Base-by-base conservation (phyloP, 2,797 vertebrate species). In the Anomalospiza imberbis region DNA sequence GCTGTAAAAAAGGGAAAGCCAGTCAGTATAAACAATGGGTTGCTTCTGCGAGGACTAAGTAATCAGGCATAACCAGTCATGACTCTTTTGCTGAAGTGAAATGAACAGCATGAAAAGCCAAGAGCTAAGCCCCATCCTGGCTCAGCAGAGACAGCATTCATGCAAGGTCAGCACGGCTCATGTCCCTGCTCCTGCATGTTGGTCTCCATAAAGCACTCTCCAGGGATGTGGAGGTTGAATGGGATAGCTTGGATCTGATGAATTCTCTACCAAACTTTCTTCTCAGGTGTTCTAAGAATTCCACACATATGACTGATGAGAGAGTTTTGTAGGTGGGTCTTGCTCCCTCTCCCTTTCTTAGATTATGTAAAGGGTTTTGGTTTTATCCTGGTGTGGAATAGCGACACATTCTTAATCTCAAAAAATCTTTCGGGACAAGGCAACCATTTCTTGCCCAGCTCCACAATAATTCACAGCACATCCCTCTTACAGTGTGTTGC, bases 391-490 rank as follows among this genome's bases (percentile, higher is more conserved):
- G 8, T 51, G 31, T 77, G 61, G 75, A 93, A 92, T 12, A 83
- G n/a, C 20, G 83, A 82, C 22, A 85, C 22, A 89, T 73, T 73
- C 74, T 86, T 81, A 89, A 93, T 83, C 45, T 83, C 25, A 93
- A 94, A 91, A 91, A 91, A 72, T 83, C 75, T 93, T 95, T 78
- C 58, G 84, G 86, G 89, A 92, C n/a, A 85, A 89, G 38, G 61
- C 80, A 93, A 60, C 50, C 22, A 91, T 93, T 94, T 96, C 65
- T 50, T 91, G 57, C 25, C 38, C 45, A 44, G 84, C 31, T 89
- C 61, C 81, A 91, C 50, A 93, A 78, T 92, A 94, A 94, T 92
- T 93, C 76, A 94, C 32, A 88, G 76, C 63, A 76, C 74, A 93
- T 93, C 74, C 45, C 53, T 91, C 75, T 91, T 85, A 91, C 47